Evolutionary conservation across 1,140 invertebrate species (phyloP), one percentile per base, ranked within the genome.

Genomic region (Diachasmimorpha longicaudata): DNA sequence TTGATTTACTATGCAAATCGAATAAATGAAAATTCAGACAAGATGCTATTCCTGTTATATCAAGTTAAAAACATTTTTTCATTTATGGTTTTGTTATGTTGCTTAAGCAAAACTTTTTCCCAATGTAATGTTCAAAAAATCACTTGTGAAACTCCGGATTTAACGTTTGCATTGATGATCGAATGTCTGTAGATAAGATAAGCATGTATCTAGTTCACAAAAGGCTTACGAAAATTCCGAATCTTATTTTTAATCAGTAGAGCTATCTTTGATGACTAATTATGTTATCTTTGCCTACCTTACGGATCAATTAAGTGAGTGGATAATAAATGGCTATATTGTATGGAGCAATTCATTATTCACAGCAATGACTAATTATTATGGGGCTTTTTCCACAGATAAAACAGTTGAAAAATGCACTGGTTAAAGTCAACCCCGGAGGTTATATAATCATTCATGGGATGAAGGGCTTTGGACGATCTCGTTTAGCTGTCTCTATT

Each of bases 381-480:
- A 48, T 69, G 48, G 72, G 16, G 48, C 70, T 72, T 63, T 31
- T 72, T 39, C 37, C 73, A 19, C 74, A 89, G 86, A 81, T 79
- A n/a, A 58, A 80, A 63, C 80, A 88, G 80, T 79, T 88, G 16
- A 83, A 80, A 80, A 44, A 44, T 68, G 80, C 78, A 67, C 72
- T 87, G 19, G 16, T 76, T 68, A 71, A 81, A 37, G 69, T 89
- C 31, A 70, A 79, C 16, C 87, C 90, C 1, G 88, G 90, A 73
- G 85, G 91, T 63, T 91, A 91, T 58, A 69, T 83, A 90, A 75
- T 87, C 89, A 70, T 91, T 91, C 90, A 92, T 83, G 93, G 93
- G 1, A 93, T 94, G 92, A 90, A 91, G 31, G 93, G 93, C 13
- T 92, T 90, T 79, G 93, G 93, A n/a, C 94, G 94, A 88, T 92